Percentiles rank a stretch among this genome's conserved stretches.
Conservation (phyloP, 2,797 vertebrate genomes). For the Geotria australis region DNA sequence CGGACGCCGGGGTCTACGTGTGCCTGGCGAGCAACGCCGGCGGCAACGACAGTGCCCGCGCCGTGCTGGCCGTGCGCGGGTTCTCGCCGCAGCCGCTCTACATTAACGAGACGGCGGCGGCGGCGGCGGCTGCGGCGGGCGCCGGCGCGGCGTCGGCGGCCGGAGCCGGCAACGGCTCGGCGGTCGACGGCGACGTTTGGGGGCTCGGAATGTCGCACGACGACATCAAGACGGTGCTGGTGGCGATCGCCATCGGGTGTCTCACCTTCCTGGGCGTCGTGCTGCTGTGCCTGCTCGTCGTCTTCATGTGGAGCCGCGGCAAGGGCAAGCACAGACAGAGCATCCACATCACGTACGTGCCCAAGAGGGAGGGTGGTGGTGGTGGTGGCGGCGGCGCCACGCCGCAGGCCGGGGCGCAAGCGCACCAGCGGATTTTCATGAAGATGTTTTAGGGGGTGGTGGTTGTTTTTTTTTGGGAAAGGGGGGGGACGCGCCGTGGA, state of each 20-base stretch:
- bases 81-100: not conserved
- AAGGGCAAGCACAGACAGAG: slow-evolving; percentile 89
- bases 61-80: slow-evolving; percentile 46
- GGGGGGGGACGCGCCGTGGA: no score
- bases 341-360: slow-evolving; percentile 10
- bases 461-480: no score
- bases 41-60: slow-evolving; percentile 86
- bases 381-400: slow-evolving; percentile 6
- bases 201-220: no score
- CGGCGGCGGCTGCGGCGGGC: no score
- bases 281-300: slow-evolving; percentile 86
- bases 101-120: not conserved
- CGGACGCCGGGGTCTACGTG: slow-evolving; percentile 78
- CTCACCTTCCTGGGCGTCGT: slow-evolving; percentile 92
- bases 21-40: slow-evolving; percentile 90
- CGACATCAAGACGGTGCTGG: slow-evolving; percentile 83
- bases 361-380: no score
- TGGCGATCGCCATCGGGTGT: slow-evolving; percentile 94
- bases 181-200: no score
- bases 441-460: no score
- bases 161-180: no score
- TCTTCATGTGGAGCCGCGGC: slow-evolving; percentile 95
- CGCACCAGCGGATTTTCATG: no score
- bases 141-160: no score
- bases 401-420: no score